Base-by-base conservation (phyloP, 1,140 invertebrate species). In the Babylonia areolata region DNA sequence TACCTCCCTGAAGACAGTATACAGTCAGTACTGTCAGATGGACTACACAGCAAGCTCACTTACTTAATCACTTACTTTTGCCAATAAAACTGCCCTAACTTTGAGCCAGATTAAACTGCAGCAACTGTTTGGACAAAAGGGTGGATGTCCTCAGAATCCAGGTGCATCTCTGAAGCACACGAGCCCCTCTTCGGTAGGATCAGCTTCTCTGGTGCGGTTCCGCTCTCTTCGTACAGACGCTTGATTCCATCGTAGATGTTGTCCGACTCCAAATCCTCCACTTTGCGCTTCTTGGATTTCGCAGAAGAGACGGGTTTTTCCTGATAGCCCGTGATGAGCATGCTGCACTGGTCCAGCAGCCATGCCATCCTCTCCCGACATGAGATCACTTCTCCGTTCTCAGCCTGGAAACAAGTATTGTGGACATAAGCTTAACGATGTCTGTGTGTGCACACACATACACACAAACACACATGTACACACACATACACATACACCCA, bases 241-340 rank as follows among this genome's bases (percentile, higher is more conserved):
- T 94, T 94, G 84, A 94, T 94, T 37, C 93, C 90, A 40, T 94
- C 93, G 75, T 93, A 94, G 37, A 94, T 91, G 42, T 94, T 91
- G n/a, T 92, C 92, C 54, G 90, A 90, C 35, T 90, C 90, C n/a
- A 87, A 87, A n/a, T 88, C 89, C 20, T 91, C 90, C 17, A 91
- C 91, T 83, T 92, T 93, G 35, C 91, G 86, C 86, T 93, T 93
- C 85, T 91, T 91, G 31, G 91, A 91, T 77, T 89, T 90, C 33
- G 86, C 87, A 23, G 84, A 54, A 17, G 86, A 88, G 40, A 64
- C 81, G 71, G 81, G 84, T 77, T 81, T 86, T 51, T 88, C 84
- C 71, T 91, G 87, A 69, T 91, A 90, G n/a, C 87, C 86, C 31
- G 89, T 90, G 28, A 82, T 86, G 15, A 90, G 69, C 80, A 90